Percentiles rank a stretch among this genome's conserved stretches.
Conservation (phyloP, 1,140 invertebrate species). For the Bombus confusus region DNA sequence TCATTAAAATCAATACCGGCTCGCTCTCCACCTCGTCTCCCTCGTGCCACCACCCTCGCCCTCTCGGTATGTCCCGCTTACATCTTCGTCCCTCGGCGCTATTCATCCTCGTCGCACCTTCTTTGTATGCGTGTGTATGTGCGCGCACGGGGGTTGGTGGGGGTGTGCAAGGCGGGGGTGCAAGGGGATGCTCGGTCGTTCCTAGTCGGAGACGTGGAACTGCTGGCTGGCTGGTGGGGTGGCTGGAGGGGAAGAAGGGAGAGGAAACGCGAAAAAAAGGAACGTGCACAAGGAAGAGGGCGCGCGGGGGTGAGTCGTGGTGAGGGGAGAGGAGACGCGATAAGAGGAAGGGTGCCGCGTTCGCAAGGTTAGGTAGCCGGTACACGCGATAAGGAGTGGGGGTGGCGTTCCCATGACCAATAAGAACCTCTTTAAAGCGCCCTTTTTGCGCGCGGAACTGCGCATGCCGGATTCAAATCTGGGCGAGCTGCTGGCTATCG, state of each 20-base stretch:
- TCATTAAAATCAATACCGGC: constrained; percentile 83
- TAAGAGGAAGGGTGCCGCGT: constrained; percentile 72
- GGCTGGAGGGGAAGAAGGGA: constrained; percentile 19
- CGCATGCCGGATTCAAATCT: constrained; percentile 80
- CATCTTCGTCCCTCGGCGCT: constrained; percentile 43
- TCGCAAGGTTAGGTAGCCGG: constrained; percentile 74
- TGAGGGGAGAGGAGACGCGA: constrained; percentile 60
- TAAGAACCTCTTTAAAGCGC: constrained; percentile 82
- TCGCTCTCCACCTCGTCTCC: constrained; percentile 72
- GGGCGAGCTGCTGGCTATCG: constrained; percentile 65
- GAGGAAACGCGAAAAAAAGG: constrained; percentile 53
- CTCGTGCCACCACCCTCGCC: constrained; percentile 46
- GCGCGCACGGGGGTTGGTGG: neutral
- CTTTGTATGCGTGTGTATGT: neutral
- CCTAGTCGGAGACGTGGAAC: constrained; percentile 34
- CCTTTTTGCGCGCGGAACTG: constrained; percentile 75
- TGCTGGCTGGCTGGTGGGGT: constrained; percentile 56
- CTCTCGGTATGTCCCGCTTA: constrained; percentile 23
- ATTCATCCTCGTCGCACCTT: constrained; percentile 53
- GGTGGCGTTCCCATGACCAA: constrained; percentile 78
- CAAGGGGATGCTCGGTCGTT: constrained; percentile 56
- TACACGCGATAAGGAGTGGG: constrained; percentile 73
- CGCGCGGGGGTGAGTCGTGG: constrained; percentile 30
- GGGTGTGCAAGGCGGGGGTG: constrained; percentile 5
- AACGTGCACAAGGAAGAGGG: constrained; percentile 18